Evolutionary conservation across 1,140 invertebrate genomes (phyloP).

Genomic region (Hylaeus anthracinus): DNA sequence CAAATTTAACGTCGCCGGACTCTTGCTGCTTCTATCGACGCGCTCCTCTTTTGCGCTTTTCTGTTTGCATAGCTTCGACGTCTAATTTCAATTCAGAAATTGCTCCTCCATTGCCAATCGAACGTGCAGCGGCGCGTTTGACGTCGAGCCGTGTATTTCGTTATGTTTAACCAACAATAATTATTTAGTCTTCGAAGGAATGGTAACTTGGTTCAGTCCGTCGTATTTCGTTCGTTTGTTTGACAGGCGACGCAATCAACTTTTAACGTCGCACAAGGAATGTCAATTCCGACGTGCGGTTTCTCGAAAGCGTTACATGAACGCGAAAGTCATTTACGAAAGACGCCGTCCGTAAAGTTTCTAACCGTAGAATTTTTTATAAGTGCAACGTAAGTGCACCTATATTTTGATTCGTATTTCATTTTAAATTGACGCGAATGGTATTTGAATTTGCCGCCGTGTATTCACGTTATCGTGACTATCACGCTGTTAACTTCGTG

Average conservation of each 20-base stretch:
- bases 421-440: no score
- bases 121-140: background rate
- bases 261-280: background rate
- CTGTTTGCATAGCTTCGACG: conserved; percentile 36
- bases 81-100: conserved; percentile 47
- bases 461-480: no score
- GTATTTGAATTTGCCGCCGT: no score
- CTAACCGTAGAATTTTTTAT: background rate
- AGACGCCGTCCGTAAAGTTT: background rate
- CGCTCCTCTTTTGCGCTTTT: conserved; percentile 11
- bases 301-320: conserved; percentile 24
- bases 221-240: background rate
- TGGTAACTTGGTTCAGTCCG: background rate
- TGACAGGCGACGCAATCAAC: background rate
- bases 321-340: conserved; percentile 30
- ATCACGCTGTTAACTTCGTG: no score
- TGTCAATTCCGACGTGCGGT: conserved; percentile 8
- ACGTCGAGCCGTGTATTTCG: no score
- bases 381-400: no score
- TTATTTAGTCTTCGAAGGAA: background rate
- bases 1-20: conserved; percentile 38
- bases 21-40: background rate
- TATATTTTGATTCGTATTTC: background rate
- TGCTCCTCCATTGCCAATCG: conserved; percentile 12
- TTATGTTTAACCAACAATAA: background rate